Percentiles rank a stretch among this genome's conserved stretches.
These are phyloP conservation scores for Serripes groenlandicus DNA, from an alignment of 2,888 invertebrate species.

Conservation along the genomic window DNA sequence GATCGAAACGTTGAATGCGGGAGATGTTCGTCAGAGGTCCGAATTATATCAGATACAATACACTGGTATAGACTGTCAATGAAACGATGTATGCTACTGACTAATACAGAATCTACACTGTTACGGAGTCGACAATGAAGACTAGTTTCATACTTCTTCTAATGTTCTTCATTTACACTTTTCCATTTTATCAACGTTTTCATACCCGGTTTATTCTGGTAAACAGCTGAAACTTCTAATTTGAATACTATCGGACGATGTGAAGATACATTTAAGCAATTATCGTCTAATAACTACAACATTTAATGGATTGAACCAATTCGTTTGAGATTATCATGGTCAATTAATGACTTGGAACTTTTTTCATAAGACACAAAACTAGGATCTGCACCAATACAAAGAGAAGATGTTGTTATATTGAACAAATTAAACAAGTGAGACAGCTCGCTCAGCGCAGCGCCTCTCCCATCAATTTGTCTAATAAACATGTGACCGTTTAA, in stretches of 20 bases:
- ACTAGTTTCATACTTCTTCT: not conserved
- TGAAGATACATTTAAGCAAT: constrained; percentile 3
- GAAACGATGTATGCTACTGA: not conserved
- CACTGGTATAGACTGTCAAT: not conserved
- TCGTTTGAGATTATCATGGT: not conserved
- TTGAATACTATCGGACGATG: not conserved
- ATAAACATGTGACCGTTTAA: constrained; percentile 1
- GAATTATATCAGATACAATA: not conserved
- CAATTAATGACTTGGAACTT: constrained; percentile 12
- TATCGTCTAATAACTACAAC: not conserved
- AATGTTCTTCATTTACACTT: not conserved
- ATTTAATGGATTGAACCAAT: not conserved
- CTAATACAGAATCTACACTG: not conserved
- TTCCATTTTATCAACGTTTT: constrained; percentile 9
- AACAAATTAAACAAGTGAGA: not conserved
- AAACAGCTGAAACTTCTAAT: not conserved
- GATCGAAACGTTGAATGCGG: not conserved
- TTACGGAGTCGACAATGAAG: not conserved
- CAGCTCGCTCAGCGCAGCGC: not conserved
- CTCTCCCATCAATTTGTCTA: not conserved
- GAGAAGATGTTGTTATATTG: not conserved
- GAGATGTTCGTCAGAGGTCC: not conserved
- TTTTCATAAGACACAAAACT: constrained; percentile 16
- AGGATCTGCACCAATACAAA: constrained; percentile 7
- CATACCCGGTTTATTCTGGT: not conserved